Percentiles rank a stretch among this genome's conserved stretches.
Evolutionary conservation across 2,888 invertebrate species (phyloP).

Genomic region (Melanostoma mellinum): DNA sequence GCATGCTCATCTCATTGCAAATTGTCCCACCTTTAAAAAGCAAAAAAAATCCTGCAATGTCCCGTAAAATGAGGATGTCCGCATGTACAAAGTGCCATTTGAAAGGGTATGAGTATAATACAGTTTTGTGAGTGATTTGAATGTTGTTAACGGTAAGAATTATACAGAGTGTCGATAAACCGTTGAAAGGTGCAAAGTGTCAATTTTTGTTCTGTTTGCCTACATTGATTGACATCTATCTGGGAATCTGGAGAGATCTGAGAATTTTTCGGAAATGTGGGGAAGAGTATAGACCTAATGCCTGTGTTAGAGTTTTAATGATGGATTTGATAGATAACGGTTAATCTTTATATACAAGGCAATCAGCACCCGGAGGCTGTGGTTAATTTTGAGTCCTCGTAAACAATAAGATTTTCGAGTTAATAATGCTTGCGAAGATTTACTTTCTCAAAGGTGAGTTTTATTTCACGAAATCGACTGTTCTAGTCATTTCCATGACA

Average conservation of each 20-base stretch:
- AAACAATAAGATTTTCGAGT: no score
- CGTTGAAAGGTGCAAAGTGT: slow-evolving; percentile 70
- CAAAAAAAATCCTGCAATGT: slow-evolving; percentile 60
- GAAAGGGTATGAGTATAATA: slow-evolving; percentile 30
- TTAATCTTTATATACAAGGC: slow-evolving; percentile 26
- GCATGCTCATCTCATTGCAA: slow-evolving; percentile 70
- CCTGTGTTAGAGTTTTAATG: slow-evolving; percentile 12
- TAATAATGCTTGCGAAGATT: no score
- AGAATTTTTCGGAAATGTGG: slow-evolving; percentile 23
- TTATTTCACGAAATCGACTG: no score
- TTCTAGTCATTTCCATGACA: no score
- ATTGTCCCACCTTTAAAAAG: slow-evolving; percentile 58
- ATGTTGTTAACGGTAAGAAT: slow-evolving; percentile 60
- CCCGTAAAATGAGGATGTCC: slow-evolving; percentile 52
- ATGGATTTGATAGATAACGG: slow-evolving; percentile 60
- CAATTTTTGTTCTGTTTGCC: slow-evolving; percentile 39
- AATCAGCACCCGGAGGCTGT: slow-evolving; percentile 35
- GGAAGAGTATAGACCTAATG: slow-evolving; percentile 7
- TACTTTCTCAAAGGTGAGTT: no score
- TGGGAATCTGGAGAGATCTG: slow-evolving; percentile 37
- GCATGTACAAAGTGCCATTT: slow-evolving; percentile 17
- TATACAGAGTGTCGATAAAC: slow-evolving; percentile 51
- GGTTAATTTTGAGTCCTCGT: slow-evolving; percentile 14
- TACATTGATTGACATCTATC: slow-evolving; percentile 66
- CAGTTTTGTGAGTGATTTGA: slow-evolving; percentile 29